A percentile compares a stretch with the other conserved stretches of the same genome.
Conservation (phyloP, 2,888 invertebrate species). For the Morpho helenor region DNA sequence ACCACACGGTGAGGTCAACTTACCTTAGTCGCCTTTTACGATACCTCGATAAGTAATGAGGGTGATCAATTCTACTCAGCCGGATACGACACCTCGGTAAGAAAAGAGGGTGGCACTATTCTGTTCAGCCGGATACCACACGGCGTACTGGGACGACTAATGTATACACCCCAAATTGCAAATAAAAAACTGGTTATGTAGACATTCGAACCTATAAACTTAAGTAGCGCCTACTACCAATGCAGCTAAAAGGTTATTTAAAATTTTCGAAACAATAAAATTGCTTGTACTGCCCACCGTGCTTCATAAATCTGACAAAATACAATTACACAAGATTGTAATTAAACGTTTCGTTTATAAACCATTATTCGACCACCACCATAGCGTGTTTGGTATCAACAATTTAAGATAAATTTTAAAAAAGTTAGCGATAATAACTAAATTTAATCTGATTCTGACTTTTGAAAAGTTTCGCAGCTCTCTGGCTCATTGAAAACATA, state of each 20-base stretch:
- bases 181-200: background rate
- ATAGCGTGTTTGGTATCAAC: slow-evolving; percentile 28
- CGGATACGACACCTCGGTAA: too few species aligned
- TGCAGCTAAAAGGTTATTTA: background rate
- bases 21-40: too few species aligned
- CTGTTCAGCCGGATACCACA: too few species aligned
- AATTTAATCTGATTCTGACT: too few species aligned
- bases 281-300: slow-evolving; percentile 48
- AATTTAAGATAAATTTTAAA: slow-evolving; percentile 9
- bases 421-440: background rate
- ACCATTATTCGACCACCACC: slow-evolving; percentile 65
- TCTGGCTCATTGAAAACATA: too few species aligned
- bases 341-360: slow-evolving; percentile 59
- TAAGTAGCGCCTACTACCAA: background rate
- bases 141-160: too few species aligned
- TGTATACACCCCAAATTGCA: too few species aligned
- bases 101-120: too few species aligned
- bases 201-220: background rate
- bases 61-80: too few species aligned
- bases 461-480: too few species aligned
- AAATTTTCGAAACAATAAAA: slow-evolving; percentile 57
- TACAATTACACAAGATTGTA: slow-evolving; percentile 62
- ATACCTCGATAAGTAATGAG: too few species aligned
- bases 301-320: slow-evolving; percentile 61
- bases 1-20: too few species aligned